Percentiles rank a stretch among this genome's conserved stretches.
Conservation (phyloP, 2,888 invertebrate genomes). For the Amiota minor region DNA sequence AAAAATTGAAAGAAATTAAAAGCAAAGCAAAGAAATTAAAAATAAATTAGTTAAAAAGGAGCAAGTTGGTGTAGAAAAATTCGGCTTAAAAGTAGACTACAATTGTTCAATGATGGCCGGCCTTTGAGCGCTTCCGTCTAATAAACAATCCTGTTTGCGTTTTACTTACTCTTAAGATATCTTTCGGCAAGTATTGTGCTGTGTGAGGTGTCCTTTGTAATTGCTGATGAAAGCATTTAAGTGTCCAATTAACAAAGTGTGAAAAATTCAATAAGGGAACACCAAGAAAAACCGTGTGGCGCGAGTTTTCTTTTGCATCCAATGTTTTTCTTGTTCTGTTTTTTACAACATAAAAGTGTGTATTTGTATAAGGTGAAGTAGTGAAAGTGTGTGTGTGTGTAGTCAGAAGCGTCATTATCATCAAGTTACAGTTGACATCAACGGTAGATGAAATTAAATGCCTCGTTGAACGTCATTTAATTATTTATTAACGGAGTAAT, state of each 20-base stretch:
- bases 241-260: slow-evolving; percentile 47
- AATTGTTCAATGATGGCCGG: not conserved
- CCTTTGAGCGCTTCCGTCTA: not conserved
- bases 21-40: not conserved
- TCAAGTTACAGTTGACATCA: slow-evolving; percentile 13
- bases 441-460: slow-evolving; percentile 39
- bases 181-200: too few species aligned
- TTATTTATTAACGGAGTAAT: slow-evolving; percentile 32
- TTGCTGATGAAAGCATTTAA: slow-evolving; percentile 38
- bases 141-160: not conserved
- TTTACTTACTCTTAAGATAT: too few species aligned
- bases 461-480: slow-evolving; percentile 37
- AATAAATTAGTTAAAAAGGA: not conserved
- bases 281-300: not conserved
- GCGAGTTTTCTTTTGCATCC: not conserved
- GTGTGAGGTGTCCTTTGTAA: not conserved
- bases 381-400: slow-evolving; percentile 5
- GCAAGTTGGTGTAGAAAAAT: not conserved
- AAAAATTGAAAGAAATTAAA: not conserved
- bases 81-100: slow-evolving; percentile 10
- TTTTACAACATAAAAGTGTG: not conserved
- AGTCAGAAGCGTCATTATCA: not conserved
- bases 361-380: not conserved
- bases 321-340: not conserved
- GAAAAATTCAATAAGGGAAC: slow-evolving; percentile 38